A percentile compares a stretch with the other conserved stretches of the same genome.
phyloP scores from a whole-genome alignment of 64 coral and sea anemone species.

The Pachyseris speciosa region DNA sequence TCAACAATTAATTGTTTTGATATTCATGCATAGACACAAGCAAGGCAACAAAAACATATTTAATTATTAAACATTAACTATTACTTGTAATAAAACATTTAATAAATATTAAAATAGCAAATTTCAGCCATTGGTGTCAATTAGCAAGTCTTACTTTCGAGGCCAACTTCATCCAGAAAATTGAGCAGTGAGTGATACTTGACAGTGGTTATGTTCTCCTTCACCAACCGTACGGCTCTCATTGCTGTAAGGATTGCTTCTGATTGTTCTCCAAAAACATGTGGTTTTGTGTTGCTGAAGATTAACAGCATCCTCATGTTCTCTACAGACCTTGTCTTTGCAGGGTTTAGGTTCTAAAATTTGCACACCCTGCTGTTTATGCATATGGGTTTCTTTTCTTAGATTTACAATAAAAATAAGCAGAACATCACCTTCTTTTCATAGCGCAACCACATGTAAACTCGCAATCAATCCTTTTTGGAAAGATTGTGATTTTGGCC shows the following conservation, averaged over 20 bases:
- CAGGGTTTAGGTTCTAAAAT: slow-evolving; percentile 49
- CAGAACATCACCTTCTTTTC: slow-evolving; percentile 49
- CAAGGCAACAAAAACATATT: slow-evolving; percentile 22
- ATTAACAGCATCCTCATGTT: no score
- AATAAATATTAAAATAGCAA: no score
- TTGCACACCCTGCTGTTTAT: slow-evolving; percentile 32
- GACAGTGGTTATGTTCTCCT: background rate
- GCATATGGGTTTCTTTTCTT: slow-evolving; percentile 42
- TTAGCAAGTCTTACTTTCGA: background rate
- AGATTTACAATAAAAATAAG: slow-evolving; percentile 41
- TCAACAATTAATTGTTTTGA: slow-evolving; percentile 25
- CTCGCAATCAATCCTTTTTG: slow-evolving; percentile 53
- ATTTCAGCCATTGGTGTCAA: no score
- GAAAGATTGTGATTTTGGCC: slow-evolving; percentile 33
- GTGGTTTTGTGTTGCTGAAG: no score
- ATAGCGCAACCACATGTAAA: slow-evolving; percentile 47
- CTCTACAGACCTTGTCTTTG: no score
- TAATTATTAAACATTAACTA: no score
- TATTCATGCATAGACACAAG: slow-evolving; percentile 23
- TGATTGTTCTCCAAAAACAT: no score
- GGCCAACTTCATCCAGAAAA: background rate
- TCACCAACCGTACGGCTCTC: no score
- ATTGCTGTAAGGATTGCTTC: no score
- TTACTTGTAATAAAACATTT: no score
- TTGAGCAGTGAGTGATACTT: background rate